A percentile compares a stretch with the other conserved stretches of the same genome.
These are phyloP conservation scores for Sycophila texana DNA, from an alignment of 2,888 invertebrate genomes.

Conservation along the genomic window DNA sequence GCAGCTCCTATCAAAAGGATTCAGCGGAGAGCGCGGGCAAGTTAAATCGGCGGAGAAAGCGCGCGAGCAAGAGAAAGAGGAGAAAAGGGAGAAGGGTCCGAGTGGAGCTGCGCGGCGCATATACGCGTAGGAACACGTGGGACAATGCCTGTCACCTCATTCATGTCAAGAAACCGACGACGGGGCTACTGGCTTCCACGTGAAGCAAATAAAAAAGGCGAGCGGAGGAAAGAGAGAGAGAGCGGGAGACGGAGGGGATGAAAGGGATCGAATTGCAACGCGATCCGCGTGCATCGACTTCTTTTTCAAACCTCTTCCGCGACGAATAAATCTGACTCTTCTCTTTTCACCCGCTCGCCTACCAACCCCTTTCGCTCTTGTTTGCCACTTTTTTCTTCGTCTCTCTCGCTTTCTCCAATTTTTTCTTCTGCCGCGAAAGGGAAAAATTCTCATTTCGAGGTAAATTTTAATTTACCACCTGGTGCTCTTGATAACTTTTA, in stretches of 20 bases:
- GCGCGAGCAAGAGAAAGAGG: constrained; percentile 17
- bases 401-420: not conserved
- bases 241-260: constrained; percentile 26
- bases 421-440: not conserved
- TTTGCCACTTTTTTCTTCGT: not conserved
- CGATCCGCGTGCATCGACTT: constrained; percentile 70
- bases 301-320: constrained; percentile 60
- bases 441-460: not conserved
- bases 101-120: too few species aligned
- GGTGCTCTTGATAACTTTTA: too few species aligned
- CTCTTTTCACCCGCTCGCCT: constrained; percentile 31
- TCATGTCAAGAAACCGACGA: constrained; percentile 68
- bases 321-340: constrained; percentile 50
- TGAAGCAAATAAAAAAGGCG: constrained; percentile 28
- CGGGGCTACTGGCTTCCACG: constrained; percentile 62
- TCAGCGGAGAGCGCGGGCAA: not conserved
- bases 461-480: too few species aligned
- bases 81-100: not conserved
- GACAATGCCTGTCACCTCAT: constrained; percentile 70
- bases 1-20: constrained; percentile 18
- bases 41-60: not conserved
- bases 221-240: constrained; percentile 48
- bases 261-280: constrained; percentile 71
- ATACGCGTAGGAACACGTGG: constrained; percentile 47
- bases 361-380: constrained; percentile 26